Evolutionary conservation across 1,140 invertebrate genomes (phyloP), one percentile per base, ranked within the genome.

Genomic region (Trachelipus rathkii): DNA sequence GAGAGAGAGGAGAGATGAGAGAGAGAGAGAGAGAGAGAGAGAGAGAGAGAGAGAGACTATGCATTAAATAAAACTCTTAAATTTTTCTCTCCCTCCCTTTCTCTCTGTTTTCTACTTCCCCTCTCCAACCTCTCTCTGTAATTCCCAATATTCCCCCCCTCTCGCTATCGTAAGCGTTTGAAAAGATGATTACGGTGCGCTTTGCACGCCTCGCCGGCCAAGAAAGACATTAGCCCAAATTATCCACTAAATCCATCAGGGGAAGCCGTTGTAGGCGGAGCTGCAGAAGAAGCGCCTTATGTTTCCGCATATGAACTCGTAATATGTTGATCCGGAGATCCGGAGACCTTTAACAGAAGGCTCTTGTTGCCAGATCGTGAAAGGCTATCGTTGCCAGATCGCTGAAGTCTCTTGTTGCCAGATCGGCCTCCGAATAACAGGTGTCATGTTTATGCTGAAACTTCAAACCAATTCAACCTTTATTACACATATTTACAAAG

Each of bases 221-320:
- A 60, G 50, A 60, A 60, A 60, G 50, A 60, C 50, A 60, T 60
- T 60, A 60, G 50, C 50, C 11, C 50, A 60, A 60, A 60, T 60
- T 60, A 60, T 60, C 11, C 50, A 13, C 11, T 60, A 60, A 60
- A 60, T 60, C 50, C 50, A 60, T 60, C 50, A 60, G 50, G 19
- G 50, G 11, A 60, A 60, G 11, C 50, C 11, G 50, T 8, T 13
- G 50, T 60, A 19, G 50, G 50, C 50, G 50, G 50, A 19, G 50
- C 50, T 60, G 11, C 4, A 19, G 33, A 33, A 33, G 33, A 33
- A 33, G 33, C 33, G 33, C 33, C 33, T 33, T 33, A 33, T 33
- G 33, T 33, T 33, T 19, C 50, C 11, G 50, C 19, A 13, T 60
- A 15, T 60, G 11, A 60, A 19, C 19, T 60, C 50, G 50, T 60